A percentile compares a stretch with the other conserved stretches of the same genome.
These are phyloP conservation scores for Odontomyia ornata DNA, from an alignment of 2,888 invertebrate species.

Conservation along the genomic window DNA sequence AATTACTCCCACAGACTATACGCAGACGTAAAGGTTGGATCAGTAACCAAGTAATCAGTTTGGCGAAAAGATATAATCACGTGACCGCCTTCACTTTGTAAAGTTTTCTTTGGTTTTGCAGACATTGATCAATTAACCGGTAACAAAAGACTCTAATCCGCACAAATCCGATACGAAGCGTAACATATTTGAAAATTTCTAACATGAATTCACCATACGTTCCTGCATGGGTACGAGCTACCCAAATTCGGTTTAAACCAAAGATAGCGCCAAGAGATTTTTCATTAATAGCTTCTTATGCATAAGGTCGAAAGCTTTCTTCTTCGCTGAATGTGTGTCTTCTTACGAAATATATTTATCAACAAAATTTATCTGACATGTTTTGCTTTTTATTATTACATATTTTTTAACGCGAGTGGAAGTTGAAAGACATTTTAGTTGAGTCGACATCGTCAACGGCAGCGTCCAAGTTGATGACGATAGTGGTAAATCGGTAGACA, in stretches of 20 bases:
- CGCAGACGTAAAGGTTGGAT: too few relatives aligned
- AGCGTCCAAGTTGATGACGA: neutral
- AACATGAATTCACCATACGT: neutral
- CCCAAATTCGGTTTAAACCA: neutral
- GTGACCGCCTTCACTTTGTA: too few relatives aligned
- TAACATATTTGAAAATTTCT: neutral
- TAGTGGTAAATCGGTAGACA: neutral
- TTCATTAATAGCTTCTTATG: slow-evolving; percentile 12
- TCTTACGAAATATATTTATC: slow-evolving; percentile 43
- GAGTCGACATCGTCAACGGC: slow-evolving; percentile 19
- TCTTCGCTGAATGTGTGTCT: slow-evolving; percentile 11
- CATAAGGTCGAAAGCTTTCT: slow-evolving; percentile 9
- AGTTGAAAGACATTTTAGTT: slow-evolving; percentile 33
- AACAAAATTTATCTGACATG: slow-evolving; percentile 44
- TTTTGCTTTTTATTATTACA: slow-evolving; percentile 33
- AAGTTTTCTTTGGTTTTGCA: neutral
- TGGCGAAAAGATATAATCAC: too few relatives aligned
- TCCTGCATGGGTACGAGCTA: neutral
- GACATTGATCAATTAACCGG: neutral
- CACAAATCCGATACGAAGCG: neutral
- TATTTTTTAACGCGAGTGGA: slow-evolving; percentile 23
- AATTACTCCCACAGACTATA: too few relatives aligned
- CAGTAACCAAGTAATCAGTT: too few relatives aligned
- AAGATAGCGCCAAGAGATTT: neutral
- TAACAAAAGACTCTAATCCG: neutral